Conservation (phyloP, 1,140 invertebrate genomes). For the Euura saliciscinereae region DNA sequence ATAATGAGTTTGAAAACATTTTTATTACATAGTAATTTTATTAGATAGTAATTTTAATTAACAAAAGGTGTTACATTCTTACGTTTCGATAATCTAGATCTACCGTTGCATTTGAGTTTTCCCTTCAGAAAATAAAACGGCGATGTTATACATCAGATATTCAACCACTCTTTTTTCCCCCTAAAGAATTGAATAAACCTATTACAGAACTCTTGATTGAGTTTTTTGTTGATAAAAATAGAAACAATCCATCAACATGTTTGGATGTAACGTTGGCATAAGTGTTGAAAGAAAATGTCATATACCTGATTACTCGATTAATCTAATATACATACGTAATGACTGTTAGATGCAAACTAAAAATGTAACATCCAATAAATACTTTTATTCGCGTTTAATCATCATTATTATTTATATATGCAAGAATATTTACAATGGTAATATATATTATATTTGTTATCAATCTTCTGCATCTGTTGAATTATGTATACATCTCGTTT, state of each 20-base stretch:
- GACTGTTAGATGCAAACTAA: constrained; percentile 11
- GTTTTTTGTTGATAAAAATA: neutral
- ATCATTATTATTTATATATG: constrained; percentile 7
- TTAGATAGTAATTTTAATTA: constrained; percentile 8
- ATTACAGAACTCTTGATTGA: neutral
- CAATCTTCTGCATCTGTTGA: neutral
- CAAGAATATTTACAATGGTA: constrained; percentile 15
- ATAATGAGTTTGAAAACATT: neutral
- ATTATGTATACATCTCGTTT: constrained; percentile 8
- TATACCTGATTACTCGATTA: neutral
- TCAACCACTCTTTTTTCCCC: neutral
- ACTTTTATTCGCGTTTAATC: neutral
- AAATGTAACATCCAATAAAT: constrained; percentile 14
- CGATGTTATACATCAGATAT: neutral
- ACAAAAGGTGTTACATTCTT: constrained; percentile 12
- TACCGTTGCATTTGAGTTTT: neutral
- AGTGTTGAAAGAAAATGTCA: neutral
- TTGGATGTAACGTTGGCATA: too few relatives aligned
- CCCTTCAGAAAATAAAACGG: neutral
- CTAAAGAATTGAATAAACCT: neutral
- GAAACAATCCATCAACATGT: neutral
- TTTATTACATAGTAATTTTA: constrained; percentile 10
- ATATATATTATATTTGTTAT: neutral
- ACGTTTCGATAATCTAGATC: neutral
- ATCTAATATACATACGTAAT: neutral